A percentile compares a stretch with the other conserved stretches of the same genome.
Conservation (phyloP, 2,888 invertebrate species). For the Heliconius ismenius region DNA sequence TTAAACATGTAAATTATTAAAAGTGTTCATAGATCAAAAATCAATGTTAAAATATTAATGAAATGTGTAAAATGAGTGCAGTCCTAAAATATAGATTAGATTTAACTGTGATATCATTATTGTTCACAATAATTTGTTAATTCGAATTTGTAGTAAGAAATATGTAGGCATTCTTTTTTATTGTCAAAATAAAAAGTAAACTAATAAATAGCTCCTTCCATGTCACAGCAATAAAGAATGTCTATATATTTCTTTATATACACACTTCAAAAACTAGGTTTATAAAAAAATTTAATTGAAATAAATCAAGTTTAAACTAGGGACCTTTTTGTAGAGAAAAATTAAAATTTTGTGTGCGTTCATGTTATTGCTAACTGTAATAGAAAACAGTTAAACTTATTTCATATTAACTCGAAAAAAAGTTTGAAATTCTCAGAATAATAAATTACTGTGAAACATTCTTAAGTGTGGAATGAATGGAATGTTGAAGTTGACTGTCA, state of each 20-base stretch:
- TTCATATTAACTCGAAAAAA: background rate
- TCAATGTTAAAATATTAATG: background rate
- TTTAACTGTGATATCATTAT: conserved; percentile 65
- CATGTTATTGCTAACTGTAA: background rate
- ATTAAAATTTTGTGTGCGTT: background rate
- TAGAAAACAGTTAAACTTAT: background rate
- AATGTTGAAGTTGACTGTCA: conserved; percentile 48
- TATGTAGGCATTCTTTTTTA: conserved; percentile 11
- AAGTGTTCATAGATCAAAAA: conserved; percentile 17
- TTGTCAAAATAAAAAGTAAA: background rate
- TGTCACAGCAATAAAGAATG: conserved; percentile 6
- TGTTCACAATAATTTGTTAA: conserved; percentile 42
- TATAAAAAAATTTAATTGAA: background rate
- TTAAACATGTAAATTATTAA: background rate
- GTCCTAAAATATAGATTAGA: conserved; percentile 47
- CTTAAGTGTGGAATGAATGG: conserved; percentile 32
- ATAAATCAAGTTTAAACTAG: background rate
- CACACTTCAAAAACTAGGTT: background rate
- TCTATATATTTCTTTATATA: conserved; percentile 6
- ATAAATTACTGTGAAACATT: conserved; percentile 14
- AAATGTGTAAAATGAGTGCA: conserved; percentile 16
- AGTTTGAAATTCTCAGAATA: background rate
- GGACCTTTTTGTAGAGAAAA: background rate
- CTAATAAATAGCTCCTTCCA: conserved; percentile 8
- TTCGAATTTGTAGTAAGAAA: background rate